Base-by-base conservation (phyloP, 2,888 invertebrate genomes). In the Pheosia tremula region DNA sequence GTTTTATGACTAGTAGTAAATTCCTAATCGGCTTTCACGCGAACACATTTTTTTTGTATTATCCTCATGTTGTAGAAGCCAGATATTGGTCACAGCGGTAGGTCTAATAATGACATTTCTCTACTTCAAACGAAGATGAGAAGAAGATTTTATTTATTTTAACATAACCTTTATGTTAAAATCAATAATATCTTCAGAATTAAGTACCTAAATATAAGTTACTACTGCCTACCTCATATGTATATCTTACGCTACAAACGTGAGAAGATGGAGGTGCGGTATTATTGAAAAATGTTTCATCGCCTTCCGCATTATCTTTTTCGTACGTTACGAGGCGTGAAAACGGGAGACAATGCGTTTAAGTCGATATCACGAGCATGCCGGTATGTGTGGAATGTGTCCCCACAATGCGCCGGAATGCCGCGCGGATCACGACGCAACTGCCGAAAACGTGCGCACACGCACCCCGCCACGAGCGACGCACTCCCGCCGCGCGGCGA, bases 361-460 rank as follows among this genome's bases (percentile, higher is more conserved):
- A 81, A 77, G 75, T 65, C 77, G 68, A 72, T 74, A 79, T 83
- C 89, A 86, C 89, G 90, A 87, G 85, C 90, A 88, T 84, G 86
- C 85, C 87, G 89, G 87, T 87, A 89, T 89, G 87, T 74, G 66
- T 79, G 82, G 89, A 91, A 92, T 90, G 86, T 81, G 77, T 74
- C 76, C 70, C 60, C 70, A 72, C 75, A 79, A 77, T 74, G 71
- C 66, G 68, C 50, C 53, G 77, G 85, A 84, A 85, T 84, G 83
- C 81, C 69, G 72, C 72, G 74, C 74, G 69, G 75, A 77, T 80
- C 84, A 83, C 82, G 81, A 81, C 81, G 71, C 77, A 76, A 80
- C 79, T 78, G 83, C 81, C 85, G 81, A 84, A 87, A 87, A 84
- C 89, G 89, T 89, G 88, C 84, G 85, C 81, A 81, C 81, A 81